Percentiles rank a stretch among this genome's conserved stretches.
Conservation (phyloP, 2,113 vertebrate genomes). For the Pteruthius melanotis region DNA sequence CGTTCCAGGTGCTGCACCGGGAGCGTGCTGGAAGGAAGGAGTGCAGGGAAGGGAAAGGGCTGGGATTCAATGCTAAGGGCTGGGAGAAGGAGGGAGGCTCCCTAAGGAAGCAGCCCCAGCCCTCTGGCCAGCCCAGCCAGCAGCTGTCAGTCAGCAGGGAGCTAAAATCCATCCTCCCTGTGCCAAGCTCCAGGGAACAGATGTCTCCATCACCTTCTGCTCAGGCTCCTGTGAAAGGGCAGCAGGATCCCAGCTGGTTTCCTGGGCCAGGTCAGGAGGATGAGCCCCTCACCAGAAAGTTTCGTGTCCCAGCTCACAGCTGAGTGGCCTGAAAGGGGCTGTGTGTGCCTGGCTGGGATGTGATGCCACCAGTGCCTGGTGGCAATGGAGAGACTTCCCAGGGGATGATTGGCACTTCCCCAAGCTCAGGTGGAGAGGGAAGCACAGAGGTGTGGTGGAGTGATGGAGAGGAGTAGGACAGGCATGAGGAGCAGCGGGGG, state of each 20-base stretch:
- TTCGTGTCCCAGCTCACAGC: accelerated
- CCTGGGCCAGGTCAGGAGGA: neutral
- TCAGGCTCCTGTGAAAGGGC: neutral
- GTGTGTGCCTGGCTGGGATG: neutral
- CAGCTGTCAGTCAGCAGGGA: neutral
- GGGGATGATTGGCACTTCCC: neutral
- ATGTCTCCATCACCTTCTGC: neutral
- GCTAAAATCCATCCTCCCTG: neutral
- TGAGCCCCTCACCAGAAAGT: accelerated
- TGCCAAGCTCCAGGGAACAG: neutral
- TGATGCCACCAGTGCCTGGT: neutral
- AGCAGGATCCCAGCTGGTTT: accelerated
- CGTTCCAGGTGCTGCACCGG: neutral
- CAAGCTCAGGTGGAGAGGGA: neutral
- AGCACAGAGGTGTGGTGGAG: no score
- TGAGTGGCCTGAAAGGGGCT: neutral
- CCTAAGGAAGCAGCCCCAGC: neutral
- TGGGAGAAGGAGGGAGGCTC: neutral
- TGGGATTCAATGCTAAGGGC: neutral
- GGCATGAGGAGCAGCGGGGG: neutral
- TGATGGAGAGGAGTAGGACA: neutral
- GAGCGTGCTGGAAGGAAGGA: neutral
- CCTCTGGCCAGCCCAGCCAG: neutral
- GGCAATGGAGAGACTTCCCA: no score
- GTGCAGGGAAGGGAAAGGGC: neutral